These are phyloP conservation scores for Pogonomyrmex californicus DNA, from an alignment of 1,140 invertebrate species.

Conservation along the genomic window DNA sequence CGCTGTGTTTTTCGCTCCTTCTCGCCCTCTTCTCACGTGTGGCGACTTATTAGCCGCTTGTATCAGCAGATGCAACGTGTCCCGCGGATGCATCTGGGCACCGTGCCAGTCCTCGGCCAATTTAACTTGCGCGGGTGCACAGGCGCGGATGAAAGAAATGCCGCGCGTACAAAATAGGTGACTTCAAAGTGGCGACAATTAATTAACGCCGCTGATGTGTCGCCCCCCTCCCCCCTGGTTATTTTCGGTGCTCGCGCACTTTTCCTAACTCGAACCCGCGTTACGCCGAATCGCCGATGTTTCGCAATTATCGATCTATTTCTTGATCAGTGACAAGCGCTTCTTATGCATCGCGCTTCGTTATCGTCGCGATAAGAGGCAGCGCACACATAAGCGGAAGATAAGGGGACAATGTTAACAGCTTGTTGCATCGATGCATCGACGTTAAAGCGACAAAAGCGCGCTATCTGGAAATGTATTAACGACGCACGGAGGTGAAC, in stretches of 20 bases:
- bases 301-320: neutral
- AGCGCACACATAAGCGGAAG: neutral
- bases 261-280: too few relatives aligned
- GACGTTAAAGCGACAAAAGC: conserved; percentile 26
- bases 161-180: conserved; percentile 32
- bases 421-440: conserved; percentile 19
- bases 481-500: conserved; percentile 13
- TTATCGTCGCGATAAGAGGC: conserved; percentile 35
- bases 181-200: conserved; percentile 55
- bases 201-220: conserved; percentile 48
- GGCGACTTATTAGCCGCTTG: conserved; percentile 47
- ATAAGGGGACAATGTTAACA: conserved; percentile 37
- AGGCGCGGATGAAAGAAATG: conserved; percentile 42
- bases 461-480: conserved; percentile 46
- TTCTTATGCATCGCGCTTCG: neutral
- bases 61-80: conserved; percentile 47
- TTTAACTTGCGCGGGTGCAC: conserved; percentile 51
- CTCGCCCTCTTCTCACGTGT: conserved; percentile 17
- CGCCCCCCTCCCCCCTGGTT: neutral
- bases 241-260: conserved; percentile 16
- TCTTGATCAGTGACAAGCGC: neutral
- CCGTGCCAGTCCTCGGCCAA: conserved; percentile 35
- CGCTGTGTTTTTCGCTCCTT: neutral
- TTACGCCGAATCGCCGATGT: neutral
- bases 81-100: conserved; percentile 50